Conservation (phyloP, 2,797 vertebrate species). For the Gouania willdenowi region DNA sequence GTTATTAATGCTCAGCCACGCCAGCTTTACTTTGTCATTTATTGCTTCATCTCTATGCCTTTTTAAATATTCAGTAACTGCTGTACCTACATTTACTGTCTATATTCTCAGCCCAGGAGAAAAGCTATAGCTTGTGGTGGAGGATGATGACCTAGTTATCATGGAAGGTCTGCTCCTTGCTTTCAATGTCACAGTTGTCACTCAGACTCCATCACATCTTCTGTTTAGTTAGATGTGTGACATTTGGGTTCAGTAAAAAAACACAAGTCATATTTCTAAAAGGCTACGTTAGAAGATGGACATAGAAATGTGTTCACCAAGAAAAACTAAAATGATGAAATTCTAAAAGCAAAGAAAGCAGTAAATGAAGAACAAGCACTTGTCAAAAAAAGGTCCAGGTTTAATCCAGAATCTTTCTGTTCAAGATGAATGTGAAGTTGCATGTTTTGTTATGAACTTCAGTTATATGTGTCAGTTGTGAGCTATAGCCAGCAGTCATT, state of each 20-base stretch:
- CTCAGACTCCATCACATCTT: slow-evolving; percentile 13
- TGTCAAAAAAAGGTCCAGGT: too few species aligned
- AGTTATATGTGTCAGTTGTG: too few species aligned
- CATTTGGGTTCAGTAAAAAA: neutral
- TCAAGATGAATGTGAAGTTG: too few species aligned
- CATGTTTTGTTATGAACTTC: too few species aligned
- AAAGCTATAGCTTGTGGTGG: slow-evolving; percentile 58
- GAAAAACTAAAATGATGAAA: too few species aligned
- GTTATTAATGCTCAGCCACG: slow-evolving; percentile 81
- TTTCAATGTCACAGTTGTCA: slow-evolving; percentile 40
- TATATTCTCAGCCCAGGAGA: slow-evolving; percentile 64
- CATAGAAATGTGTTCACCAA: too few species aligned
- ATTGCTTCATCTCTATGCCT: slow-evolving; percentile 82
- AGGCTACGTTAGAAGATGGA: too few species aligned
- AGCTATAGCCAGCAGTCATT: too few species aligned
- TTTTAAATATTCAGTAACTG: slow-evolving; percentile 85
- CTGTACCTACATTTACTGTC: slow-evolving; percentile 83
- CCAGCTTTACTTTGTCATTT: slow-evolving; percentile 85
- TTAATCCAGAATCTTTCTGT: too few species aligned
- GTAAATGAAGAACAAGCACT: too few species aligned
- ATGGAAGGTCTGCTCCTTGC: slow-evolving; percentile 46
- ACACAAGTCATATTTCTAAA: neutral
- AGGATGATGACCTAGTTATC: slow-evolving; percentile 63
- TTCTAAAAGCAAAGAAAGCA: too few species aligned
- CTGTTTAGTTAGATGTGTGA: slow-evolving; percentile 2